A percentile compares a stretch with the other conserved stretches of the same genome.
phyloP scores from a whole-genome alignment of 2,888 invertebrate species.

The Scaptodrosophila latifasciaeformis region DNA sequence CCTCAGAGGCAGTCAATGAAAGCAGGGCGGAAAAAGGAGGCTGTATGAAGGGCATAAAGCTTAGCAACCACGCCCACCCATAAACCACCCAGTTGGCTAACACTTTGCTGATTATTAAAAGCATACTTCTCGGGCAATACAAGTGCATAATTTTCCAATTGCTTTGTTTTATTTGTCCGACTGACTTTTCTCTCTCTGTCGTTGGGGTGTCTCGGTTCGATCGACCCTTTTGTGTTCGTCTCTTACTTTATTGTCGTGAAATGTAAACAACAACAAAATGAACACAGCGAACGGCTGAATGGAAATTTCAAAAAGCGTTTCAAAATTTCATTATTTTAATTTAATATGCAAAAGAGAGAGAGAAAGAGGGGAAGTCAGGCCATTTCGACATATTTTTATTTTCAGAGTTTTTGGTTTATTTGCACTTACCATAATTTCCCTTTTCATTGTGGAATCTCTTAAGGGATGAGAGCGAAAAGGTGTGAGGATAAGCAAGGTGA shows the following conservation, averaged over 20 bases:
- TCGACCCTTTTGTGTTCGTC: neutral
- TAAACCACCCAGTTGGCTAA: constrained; percentile 21
- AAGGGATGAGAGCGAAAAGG: constrained; percentile 17
- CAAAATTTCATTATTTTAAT: constrained; percentile 74
- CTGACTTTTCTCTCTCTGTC: constrained; percentile 16
- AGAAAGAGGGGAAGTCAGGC: constrained; percentile 6
- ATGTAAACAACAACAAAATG: constrained; percentile 47
- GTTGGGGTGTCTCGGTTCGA: neutral
- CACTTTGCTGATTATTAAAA: constrained; percentile 62
- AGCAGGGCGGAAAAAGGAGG: too few species aligned
- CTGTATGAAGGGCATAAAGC: neutral
- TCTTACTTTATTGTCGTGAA: constrained; percentile 46
- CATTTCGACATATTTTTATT: constrained; percentile 68
- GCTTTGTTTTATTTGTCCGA: constrained; percentile 57
- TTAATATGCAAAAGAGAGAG: constrained; percentile 60
- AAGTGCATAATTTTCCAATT: constrained; percentile 75
- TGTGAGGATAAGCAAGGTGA: constrained; percentile 25
- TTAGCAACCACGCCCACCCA: constrained; percentile 35
- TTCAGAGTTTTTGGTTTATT: constrained; percentile 35
- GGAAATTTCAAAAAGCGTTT: constrained; percentile 47
- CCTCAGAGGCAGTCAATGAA: too few species aligned
- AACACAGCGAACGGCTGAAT: constrained; percentile 18
- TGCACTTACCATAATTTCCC: constrained; percentile 58
- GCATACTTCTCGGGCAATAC: constrained; percentile 56
- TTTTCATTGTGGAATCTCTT: constrained; percentile 39